Evolutionary conservation across 2,888 invertebrate species (phyloP), one percentile per base, ranked within the genome.

Genomic region (Crossocerus cetratus): DNA sequence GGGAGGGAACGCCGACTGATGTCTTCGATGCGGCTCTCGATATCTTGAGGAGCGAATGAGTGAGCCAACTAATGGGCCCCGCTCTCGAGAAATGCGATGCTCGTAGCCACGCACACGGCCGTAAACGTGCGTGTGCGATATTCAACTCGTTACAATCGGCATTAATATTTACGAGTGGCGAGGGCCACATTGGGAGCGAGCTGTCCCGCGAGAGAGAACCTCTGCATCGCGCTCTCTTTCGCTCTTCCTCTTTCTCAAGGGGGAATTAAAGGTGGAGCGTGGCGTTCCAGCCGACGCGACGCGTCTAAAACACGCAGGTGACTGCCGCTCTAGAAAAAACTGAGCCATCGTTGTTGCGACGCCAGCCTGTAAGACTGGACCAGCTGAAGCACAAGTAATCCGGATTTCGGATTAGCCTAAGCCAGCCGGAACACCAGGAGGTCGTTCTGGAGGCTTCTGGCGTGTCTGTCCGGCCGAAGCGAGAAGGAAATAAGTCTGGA

Each of bases 321-420:
- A 45, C 54, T 78, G 75, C 80, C 77, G 66, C 81, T 66, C 42
- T 54, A 57, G 77, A 79, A 78, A 73, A 78, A 55, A 69, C 78
- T n/a, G n/a, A 77, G 65, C 60, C 72, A 84, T 80, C 76, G 78
- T 61, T 74, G 74, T 68, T 65, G 68, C 79, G 72, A 69, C 69
- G 78, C 75, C 77, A 75, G 60, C 65, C n/a, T 16, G 72, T 70
- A 83, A 84, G 85, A 86, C 81, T 81, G 79, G 79, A 83, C 84
- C 87, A 85, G 86, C 85, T 85, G 85, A 86, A 83, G 83, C 83
- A 80, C 80, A 74, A 83, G 83, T 89, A 89, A 89, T 88, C 89
- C 89, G 89, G 89, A 89, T 89, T 89, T 87, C 76, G 88, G 89
- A 89, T 89, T 89, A 89, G 85, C 81, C 80, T 86, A 86, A 88